phyloP scores from a whole-genome alignment of 2,888 invertebrate species.

The Stegana nigrithorax region DNA sequence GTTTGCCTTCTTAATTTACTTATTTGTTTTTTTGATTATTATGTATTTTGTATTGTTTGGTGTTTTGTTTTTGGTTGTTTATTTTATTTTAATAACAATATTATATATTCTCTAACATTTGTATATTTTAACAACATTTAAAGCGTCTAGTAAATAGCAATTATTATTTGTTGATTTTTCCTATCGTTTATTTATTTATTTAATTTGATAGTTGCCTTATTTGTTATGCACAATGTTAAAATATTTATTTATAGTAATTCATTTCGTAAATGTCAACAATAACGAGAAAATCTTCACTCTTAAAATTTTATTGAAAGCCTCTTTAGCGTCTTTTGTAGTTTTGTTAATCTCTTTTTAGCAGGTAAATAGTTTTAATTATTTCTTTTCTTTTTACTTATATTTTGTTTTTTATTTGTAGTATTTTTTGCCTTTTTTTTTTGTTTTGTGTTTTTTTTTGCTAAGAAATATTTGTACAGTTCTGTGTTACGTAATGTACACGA shows the following conservation, averaged over 20 bases:
- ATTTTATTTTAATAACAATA: too few species aligned
- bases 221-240: too few species aligned
- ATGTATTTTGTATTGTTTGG: conserved; percentile 29
- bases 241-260: conserved; percentile 28
- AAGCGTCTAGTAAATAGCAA: conserved; percentile 29
- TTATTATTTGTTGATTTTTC: conserved; percentile 30
- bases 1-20: neutral
- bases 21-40: conserved; percentile 38
- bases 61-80: conserved; percentile 17
- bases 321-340: conserved; percentile 42
- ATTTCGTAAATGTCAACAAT: too few species aligned
- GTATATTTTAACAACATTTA: conserved; percentile 31
- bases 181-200: conserved; percentile 30
- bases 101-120: conserved; percentile 26
- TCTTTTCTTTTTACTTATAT: conserved; percentile 22
- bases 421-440: conserved; percentile 15
- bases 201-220: too few species aligned
- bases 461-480: conserved; percentile 7
- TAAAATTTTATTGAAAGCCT: conserved; percentile 53
- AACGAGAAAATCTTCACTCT: too few species aligned
- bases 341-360: conserved; percentile 18
- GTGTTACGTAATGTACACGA: conserved; percentile 23
- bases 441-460: neutral
- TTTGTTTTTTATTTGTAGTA: neutral
- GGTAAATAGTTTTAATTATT: conserved; percentile 30